phyloP scores from a whole-genome alignment of 1,140 invertebrate species.

The Drosophila micromelanica region DNA sequence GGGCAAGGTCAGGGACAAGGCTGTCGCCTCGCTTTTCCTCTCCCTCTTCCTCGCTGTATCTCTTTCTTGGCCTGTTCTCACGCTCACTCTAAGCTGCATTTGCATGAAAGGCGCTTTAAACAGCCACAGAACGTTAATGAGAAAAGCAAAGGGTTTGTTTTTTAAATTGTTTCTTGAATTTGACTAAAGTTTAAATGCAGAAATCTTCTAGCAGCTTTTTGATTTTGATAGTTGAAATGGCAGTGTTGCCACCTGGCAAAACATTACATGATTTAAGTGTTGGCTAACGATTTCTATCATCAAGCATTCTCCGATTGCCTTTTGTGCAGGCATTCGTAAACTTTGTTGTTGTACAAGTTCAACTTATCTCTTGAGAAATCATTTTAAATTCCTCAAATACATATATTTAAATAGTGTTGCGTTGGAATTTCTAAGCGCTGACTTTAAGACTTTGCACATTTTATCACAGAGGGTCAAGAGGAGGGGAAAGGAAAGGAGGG shows the following conservation, averaged over 20 bases:
- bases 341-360: not conserved
- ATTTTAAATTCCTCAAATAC: too few relatives aligned
- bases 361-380: too few relatives aligned
- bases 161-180: not conserved
- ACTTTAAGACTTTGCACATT: not conserved
- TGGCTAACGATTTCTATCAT: not conserved
- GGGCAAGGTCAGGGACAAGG: constrained; percentile 80
- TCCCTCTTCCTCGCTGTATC: not conserved
- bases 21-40: constrained; percentile 9
- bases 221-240: not conserved
- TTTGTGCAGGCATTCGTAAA: not conserved
- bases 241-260: not conserved
- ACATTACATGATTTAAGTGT: not conserved
- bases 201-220: too few relatives aligned
- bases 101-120: constrained; percentile 21
- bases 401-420: not conserved
- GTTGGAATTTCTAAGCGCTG: not conserved
- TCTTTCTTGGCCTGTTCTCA: not conserved
- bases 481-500: not conserved
- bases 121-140: not conserved
- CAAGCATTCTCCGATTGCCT: not conserved
- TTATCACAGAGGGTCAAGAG: not conserved
- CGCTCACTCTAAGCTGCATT: constrained; percentile 10
- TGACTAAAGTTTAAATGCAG: not conserved
- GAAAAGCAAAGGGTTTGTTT: not conserved